Evolutionary conservation across 2,113 vertebrate species (phyloP), one percentile per base, ranked within the genome.

Genomic region (Elephantulus edwardii): DNA sequence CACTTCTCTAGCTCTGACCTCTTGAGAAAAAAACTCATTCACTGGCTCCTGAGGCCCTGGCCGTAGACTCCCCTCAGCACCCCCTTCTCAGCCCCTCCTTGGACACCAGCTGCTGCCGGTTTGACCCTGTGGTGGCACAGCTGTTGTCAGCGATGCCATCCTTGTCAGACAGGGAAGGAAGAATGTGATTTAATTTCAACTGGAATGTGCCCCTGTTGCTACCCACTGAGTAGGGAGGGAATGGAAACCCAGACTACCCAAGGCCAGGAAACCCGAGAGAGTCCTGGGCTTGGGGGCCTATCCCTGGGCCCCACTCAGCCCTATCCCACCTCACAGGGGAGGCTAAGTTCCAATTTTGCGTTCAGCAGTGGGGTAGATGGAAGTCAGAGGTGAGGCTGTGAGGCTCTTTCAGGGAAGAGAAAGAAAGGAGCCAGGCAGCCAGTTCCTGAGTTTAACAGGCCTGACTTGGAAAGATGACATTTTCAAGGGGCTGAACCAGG

Each of bases 101-200:
- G 30, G 85, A 70, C 54, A 6, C 87, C 95, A 95, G 91, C 93
- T 96, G 96, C 83, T 83, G 78, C 58, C 78, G 40, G n/a, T 75
- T 94, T 83, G 81, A 90, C 89, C 88, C 95, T 54, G 30, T 0
- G 17, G 72, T n/a, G 54, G 70, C 87, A 70, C 95, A 95, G 95
- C 91, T 93, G 93, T 87, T 76, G 91, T 72, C 91, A 62, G 58
- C 66, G 30, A 42, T 77, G 92, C 91, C 42, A 40, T 33, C 91
- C 88, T 62, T 26, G 40, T 7, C 64, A 70, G 74, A 71, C 80
- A n/a, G 74, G 71, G 76, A 66, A 42, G 78, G 85, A 95, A 76
- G 89, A 96, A 95, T 96, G 96, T 50, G 78, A 88, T 92, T 96
- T 95, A 83, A 94, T 95, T 92, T 92, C 70, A 50, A 62, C 74